Evolutionary conservation across 2,113 vertebrate genomes (phyloP).

Genomic region (Falcunculus frontatus): DNA sequence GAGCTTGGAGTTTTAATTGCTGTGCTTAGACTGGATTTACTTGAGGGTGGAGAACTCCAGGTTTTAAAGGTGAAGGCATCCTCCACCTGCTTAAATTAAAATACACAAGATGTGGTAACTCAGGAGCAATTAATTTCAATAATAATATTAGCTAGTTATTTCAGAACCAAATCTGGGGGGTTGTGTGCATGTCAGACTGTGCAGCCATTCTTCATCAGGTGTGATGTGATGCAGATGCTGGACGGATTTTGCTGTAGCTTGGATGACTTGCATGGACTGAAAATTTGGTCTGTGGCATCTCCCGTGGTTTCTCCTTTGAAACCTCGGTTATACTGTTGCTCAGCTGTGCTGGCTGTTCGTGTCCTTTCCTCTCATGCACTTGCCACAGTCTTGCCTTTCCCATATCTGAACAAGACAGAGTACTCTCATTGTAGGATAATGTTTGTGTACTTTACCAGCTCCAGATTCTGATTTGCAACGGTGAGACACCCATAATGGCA

Average conservation of each 20-base stretch:
- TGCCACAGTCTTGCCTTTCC: not conserved
- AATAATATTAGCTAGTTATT: not conserved
- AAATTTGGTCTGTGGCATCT: not conserved
- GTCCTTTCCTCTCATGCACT: not conserved
- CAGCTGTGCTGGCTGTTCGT: not conserved
- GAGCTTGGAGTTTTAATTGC: slow-evolving; percentile 1
- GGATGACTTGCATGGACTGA: not conserved
- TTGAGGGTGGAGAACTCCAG: not conserved
- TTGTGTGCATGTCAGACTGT: not conserved
- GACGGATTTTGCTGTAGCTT: not conserved
- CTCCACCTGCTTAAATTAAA: slow-evolving; percentile 18
- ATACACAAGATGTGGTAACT: not conserved
- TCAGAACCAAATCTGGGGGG: not conserved
- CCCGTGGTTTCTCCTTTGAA: not conserved
- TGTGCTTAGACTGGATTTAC: not conserved
- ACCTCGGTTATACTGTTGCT: not conserved
- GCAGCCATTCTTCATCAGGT: not conserved
- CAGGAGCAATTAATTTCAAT: slow-evolving; percentile 19
- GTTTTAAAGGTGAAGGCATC: not conserved
- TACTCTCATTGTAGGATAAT: not conserved
- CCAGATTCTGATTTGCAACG: not conserved
- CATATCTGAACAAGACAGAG: not conserved
- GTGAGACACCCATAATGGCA: not conserved
- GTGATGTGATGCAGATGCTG: not conserved
- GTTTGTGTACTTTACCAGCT: not conserved